These are phyloP conservation scores for Pocillopora meandrina DNA, from an alignment of 92 coral and sea anemone species.

Conservation along the genomic window DNA sequence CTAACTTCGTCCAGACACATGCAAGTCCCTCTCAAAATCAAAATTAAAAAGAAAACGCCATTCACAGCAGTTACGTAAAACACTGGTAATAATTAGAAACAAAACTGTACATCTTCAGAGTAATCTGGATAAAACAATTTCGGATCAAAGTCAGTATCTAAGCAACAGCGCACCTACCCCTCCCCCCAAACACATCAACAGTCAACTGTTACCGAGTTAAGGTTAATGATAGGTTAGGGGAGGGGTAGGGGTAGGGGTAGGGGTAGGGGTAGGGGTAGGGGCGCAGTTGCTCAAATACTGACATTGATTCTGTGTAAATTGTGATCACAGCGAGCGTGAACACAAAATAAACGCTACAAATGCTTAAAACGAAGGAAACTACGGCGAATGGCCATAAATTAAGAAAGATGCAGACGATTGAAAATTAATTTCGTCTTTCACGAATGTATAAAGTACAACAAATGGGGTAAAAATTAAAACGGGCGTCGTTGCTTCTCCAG, in stretches of 20 bases:
- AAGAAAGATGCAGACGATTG: background rate
- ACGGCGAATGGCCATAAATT: background rate
- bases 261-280: too few relatives aligned
- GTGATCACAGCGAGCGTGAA: background rate
- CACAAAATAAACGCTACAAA: background rate
- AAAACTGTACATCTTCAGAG: slow-evolving; percentile 10
- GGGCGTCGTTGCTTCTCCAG: background rate
- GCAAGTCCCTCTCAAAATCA: background rate
- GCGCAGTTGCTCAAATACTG: too few relatives aligned
- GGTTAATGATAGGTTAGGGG: too few relatives aligned
- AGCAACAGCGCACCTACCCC: too few relatives aligned
- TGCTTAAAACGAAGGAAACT: background rate
- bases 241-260: too few relatives aligned
- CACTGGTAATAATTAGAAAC: background rate
- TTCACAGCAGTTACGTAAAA: background rate
- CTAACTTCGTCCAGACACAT: background rate
- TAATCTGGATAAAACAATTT: background rate
- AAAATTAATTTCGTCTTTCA: background rate
- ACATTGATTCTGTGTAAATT: background rate
- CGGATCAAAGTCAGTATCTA: too few relatives aligned
- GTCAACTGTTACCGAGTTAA: too few relatives aligned
- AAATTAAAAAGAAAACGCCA: background rate
- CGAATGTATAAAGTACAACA: slow-evolving; percentile 30
- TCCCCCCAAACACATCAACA: too few relatives aligned
- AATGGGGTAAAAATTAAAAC: slow-evolving; percentile 15